Percentiles rank a stretch among this genome's conserved stretches.
phyloP scores from a whole-genome alignment of 2,888 invertebrate species.

The Crepidodera aurea region DNA sequence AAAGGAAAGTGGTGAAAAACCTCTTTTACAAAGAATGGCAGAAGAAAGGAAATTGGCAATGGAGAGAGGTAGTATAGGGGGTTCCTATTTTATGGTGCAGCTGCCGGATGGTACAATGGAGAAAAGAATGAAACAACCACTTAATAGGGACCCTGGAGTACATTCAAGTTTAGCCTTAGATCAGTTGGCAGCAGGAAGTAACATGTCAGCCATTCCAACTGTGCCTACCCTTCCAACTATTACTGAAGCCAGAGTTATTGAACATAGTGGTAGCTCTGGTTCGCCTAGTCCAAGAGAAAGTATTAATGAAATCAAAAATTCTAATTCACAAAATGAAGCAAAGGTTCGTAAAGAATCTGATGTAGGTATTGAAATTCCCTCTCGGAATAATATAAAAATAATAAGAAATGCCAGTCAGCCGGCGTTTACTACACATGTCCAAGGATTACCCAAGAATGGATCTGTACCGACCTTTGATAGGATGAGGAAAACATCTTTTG shows the following conservation, averaged over 20 bases:
- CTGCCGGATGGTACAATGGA: slow-evolving; percentile 92
- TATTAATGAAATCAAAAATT: slow-evolving; percentile 46
- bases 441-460: slow-evolving; percentile 82
- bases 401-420: slow-evolving; percentile 89
- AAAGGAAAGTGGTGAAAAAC: slow-evolving; percentile 76
- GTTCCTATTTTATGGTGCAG: slow-evolving; percentile 71
- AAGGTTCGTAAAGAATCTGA: slow-evolving; percentile 50
- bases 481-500: slow-evolving; percentile 82
- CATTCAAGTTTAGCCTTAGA: slow-evolving; percentile 92
- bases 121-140: slow-evolving; percentile 85
- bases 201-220: slow-evolving; percentile 81
- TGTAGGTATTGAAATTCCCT: slow-evolving; percentile 23
- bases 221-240: slow-evolving; percentile 90
- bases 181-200: slow-evolving; percentile 77
- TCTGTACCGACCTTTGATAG: slow-evolving; percentile 91
- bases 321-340: slow-evolving; percentile 54
- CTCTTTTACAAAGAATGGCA: slow-evolving; percentile 89
- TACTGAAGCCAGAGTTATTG: slow-evolving; percentile 75
- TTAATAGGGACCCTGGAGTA: slow-evolving; percentile 93
- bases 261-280: slow-evolving; percentile 66
- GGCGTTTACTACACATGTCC: slow-evolving; percentile 72
- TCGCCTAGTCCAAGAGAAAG: slow-evolving; percentile 60
- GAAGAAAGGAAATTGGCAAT: slow-evolving; percentile 91
- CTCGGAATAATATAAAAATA: slow-evolving; percentile 50
- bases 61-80: slow-evolving; percentile 85